Evolutionary conservation across 2,888 invertebrate genomes (phyloP), one percentile per base, ranked within the genome.

Genomic region (Eupsilia transversa): DNA sequence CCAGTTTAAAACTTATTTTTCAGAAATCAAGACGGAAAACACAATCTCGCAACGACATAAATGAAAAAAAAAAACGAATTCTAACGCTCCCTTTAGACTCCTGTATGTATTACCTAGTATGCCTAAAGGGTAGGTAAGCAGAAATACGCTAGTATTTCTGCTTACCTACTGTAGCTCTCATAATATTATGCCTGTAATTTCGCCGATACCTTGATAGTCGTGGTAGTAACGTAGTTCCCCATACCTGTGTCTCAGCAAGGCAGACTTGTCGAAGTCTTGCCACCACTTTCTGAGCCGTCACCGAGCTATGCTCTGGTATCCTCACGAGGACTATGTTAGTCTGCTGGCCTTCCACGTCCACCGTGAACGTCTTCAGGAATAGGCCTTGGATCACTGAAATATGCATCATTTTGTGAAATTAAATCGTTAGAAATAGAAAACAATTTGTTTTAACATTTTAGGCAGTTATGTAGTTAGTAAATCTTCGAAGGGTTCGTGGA

Each of bases 261-360:
- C 93, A 90, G 80, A 96, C 95, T 74, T 95, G 95, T 0, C 90
- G 91, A 1, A 96, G 90, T 12, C 95, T 68, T 70, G 92, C 91
- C 75, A 94, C 85, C 35, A 95, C 92, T 20, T 81, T 94, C 27
- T 91, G 94, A 0, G 98, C 97, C 9, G 94, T 93, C 38, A 98
- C 91, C 49, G 94, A 90, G 27, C 96, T 96, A 3, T 94, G 88
- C 80, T 96, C 94, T 2, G 97, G 89, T 23, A 97, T 94, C 43
- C 97, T 94, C 64, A 98, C 95, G 88, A 98, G 96, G 74, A 98
- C 94, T 86, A 99, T 98, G 92, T 98, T 98, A 2, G 98, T 98
- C 84, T 98, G 97, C 23, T 97, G 97, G 30, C 93, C 94, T 4
- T 95, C 92, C 52, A 97, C 89, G 85, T 98, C 97, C 41, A 98